Conservation (phyloP, 2,888 invertebrate species). For the Pollenia amentaria region DNA sequence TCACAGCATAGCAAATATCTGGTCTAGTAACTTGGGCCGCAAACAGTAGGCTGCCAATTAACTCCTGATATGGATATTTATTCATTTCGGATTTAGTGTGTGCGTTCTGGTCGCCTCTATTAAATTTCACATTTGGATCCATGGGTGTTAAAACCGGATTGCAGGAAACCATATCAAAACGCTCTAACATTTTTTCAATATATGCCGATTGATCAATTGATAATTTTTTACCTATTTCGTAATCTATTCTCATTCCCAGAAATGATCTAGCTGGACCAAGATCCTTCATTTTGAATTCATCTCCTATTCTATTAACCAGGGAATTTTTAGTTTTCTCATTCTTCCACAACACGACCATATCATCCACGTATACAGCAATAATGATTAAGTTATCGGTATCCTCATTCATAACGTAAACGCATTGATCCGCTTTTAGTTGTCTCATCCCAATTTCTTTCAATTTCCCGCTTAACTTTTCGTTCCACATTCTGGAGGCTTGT, state of each 20-base stretch:
- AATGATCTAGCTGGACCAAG: slow-evolving; percentile 56
- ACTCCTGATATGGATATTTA: slow-evolving; percentile 3
- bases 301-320: slow-evolving; percentile 47
- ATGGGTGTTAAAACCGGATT: not conserved
- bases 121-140: not conserved
- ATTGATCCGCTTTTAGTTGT: too few relatives aligned
- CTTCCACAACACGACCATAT: slow-evolving; percentile 63
- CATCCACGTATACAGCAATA: slow-evolving; percentile 44
- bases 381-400: slow-evolving; percentile 16
- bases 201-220: too few relatives aligned
- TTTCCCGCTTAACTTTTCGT: too few relatives aligned
- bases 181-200: slow-evolving; percentile 3
- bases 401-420: too few relatives aligned
- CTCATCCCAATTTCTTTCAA: too few relatives aligned
- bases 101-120: not conserved
- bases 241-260: too few relatives aligned
- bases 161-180: not conserved
- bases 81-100: not conserved
- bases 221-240: too few relatives aligned
- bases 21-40: slow-evolving; percentile 2
- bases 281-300: slow-evolving; percentile 41
- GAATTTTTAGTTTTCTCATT: slow-evolving; percentile 34
- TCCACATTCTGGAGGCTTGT: too few relatives aligned
- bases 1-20: not conserved
- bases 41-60: slow-evolving; percentile 1